Evolutionary conservation across 2,797 vertebrate species (phyloP).

Genomic region (Cossypha niveicapilla): DNA sequence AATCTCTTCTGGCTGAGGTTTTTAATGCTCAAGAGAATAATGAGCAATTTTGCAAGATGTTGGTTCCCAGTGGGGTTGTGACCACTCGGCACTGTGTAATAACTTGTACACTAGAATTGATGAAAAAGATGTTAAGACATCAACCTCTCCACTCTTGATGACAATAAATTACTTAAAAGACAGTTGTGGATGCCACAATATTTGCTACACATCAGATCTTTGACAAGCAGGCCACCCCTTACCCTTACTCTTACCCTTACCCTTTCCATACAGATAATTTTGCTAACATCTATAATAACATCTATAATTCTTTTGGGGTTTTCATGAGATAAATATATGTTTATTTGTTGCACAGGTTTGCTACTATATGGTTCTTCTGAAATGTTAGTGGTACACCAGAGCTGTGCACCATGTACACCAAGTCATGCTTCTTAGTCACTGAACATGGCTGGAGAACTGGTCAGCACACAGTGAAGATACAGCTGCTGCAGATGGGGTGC

Average conservation of each 20-base stretch:
- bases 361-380: not conserved
- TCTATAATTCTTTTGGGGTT: not conserved
- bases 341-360: not conserved
- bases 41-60: not conserved
- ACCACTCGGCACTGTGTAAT: not conserved
- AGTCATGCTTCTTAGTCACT: not conserved
- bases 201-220: not conserved
- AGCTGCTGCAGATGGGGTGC: not conserved
- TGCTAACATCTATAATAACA: not conserved
- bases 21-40: conserved; percentile 33
- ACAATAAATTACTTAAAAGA: not conserved
- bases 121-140: not conserved
- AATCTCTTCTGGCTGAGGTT: conserved; percentile 13
- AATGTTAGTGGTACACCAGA: not conserved
- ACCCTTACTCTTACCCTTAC: not conserved
- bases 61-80: not conserved
- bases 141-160: not conserved
- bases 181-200: not conserved
- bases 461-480: not conserved
- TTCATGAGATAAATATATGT: not conserved
- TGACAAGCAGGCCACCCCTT: not conserved
- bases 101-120: not conserved
- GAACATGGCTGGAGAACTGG: not conserved
- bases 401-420: not conserved
- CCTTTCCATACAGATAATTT: not conserved